Percentiles rank a stretch among this genome's conserved stretches.
Evolutionary conservation across 2,113 vertebrate species (phyloP).

Genomic region (Melanocharis versteri): DNA sequence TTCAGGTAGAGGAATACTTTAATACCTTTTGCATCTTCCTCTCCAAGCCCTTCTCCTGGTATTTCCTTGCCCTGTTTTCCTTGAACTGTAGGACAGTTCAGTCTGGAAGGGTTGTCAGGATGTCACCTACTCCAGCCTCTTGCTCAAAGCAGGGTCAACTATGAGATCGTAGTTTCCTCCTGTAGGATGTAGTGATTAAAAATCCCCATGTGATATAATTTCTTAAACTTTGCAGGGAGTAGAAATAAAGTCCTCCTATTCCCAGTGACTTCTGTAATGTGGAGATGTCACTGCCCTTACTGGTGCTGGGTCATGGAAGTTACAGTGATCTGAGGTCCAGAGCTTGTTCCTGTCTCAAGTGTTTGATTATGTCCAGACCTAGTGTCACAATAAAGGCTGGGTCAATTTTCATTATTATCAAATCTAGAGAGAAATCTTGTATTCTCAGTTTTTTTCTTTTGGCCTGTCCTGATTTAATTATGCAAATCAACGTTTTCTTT

Average conservation of each 20-base stretch:
- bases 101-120: not conserved
- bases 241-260: not conserved
- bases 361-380: not conserved
- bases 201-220: not conserved
- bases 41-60: not conserved
- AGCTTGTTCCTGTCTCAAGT: not conserved
- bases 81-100: not conserved
- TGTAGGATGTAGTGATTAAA: not conserved
- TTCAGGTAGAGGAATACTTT: not conserved
- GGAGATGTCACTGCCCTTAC: not conserved
- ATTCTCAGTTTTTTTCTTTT: not conserved
- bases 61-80: not conserved
- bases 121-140: not conserved
- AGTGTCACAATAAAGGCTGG: not conserved
- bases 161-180: not conserved
- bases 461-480: not conserved
- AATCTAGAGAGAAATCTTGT: not conserved
- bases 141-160: not conserved
- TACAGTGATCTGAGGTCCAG: not conserved
- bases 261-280: not conserved
- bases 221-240: not conserved
- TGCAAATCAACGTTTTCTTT: not conserved
- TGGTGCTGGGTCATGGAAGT: not conserved
- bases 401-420: not conserved
- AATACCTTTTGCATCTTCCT: not conserved